phyloP scores from a whole-genome alignment of 2,797 vertebrate genomes.

The Gobionotothen gibberifrons region DNA sequence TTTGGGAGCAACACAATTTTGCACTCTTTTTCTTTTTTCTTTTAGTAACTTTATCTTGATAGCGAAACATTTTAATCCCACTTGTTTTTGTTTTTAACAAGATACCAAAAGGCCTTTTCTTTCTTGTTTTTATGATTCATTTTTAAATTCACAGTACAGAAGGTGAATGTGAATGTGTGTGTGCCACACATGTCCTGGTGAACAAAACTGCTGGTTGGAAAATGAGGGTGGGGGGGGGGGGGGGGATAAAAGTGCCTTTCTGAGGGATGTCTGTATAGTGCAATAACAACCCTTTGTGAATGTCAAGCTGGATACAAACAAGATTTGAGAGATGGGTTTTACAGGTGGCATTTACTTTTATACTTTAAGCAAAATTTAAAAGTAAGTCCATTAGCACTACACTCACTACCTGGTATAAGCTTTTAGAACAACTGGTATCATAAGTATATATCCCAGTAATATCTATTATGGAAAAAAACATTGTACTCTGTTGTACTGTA shows the following conservation, averaged over 20 bases:
- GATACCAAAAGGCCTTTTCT: conserved; percentile 66
- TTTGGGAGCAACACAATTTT: conserved; percentile 75
- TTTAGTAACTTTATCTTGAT: conserved; percentile 53
- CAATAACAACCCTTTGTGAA: conserved; percentile 85
- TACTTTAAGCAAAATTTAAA: conserved; percentile 68
- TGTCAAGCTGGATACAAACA: conserved; percentile 78
- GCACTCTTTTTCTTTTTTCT: conserved; percentile 66
- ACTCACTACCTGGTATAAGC: conserved; percentile 85
- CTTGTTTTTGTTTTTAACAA: conserved; percentile 78
- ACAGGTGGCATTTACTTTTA: conserved; percentile 69
- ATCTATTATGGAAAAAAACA: conserved; percentile 71
- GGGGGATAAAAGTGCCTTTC: conserved; percentile 86
- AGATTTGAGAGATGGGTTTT: conserved; percentile 67
- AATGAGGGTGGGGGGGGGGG: conserved; percentile 45
- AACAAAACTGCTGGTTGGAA: conserved; percentile 60
- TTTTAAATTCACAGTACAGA: conserved; percentile 70
- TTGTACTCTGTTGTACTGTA: conserved; percentile 80
- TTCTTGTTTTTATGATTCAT: conserved; percentile 47
- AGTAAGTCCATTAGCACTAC: conserved; percentile 80
- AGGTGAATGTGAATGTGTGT: conserved; percentile 60
- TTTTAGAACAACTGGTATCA: conserved; percentile 82
- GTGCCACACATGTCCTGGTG: conserved; percentile 49
- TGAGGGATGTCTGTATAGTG: conserved; percentile 83
- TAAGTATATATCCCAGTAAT: conserved; percentile 79
- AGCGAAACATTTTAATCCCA: conserved; percentile 61